A percentile compares a stretch with the other conserved stretches of the same genome.
Conservation (phyloP, 2,888 invertebrate genomes). For the Andricus quercusramuli region DNA sequence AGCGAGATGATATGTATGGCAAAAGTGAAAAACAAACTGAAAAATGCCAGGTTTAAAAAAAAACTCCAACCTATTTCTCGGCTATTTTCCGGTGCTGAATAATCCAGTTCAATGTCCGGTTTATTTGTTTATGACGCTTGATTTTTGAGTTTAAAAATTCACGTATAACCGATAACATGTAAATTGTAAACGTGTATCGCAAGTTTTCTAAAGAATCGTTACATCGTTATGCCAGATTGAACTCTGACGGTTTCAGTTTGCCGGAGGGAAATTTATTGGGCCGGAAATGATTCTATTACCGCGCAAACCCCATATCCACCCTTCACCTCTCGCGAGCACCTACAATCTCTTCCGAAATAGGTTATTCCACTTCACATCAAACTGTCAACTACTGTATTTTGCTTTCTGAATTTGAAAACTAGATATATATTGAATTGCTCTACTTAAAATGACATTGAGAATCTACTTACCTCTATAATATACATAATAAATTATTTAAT, state of each 20-base stretch:
- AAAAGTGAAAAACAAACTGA: no score
- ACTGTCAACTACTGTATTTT: not conserved
- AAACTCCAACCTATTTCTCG: no score
- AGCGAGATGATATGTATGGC: no score
- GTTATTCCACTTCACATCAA: slow-evolving; percentile 48
- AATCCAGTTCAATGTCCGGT: no score
- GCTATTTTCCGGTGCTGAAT: no score
- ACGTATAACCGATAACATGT: not conserved
- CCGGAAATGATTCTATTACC: slow-evolving; percentile 57
- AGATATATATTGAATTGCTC: not conserved
- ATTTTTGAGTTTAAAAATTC: not conserved
- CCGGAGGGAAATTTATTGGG: slow-evolving; percentile 53
- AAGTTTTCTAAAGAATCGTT: slow-evolving; percentile 47
- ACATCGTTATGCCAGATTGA: slow-evolving; percentile 55
- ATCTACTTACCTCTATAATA: no score
- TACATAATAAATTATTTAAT: no score
- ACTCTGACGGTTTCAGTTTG: slow-evolving; percentile 53
- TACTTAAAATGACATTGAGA: no score
- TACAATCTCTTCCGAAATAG: slow-evolving; percentile 46
- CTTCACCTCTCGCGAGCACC: not conserved
- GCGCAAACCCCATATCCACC: slow-evolving; percentile 35
- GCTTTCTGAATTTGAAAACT: not conserved
- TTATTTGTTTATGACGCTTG: not conserved
- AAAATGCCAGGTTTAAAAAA: no score
- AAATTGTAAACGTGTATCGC: slow-evolving; percentile 5